Conservation (phyloP, 2,888 invertebrate species). For the Cactoblastis cactorum region DNA sequence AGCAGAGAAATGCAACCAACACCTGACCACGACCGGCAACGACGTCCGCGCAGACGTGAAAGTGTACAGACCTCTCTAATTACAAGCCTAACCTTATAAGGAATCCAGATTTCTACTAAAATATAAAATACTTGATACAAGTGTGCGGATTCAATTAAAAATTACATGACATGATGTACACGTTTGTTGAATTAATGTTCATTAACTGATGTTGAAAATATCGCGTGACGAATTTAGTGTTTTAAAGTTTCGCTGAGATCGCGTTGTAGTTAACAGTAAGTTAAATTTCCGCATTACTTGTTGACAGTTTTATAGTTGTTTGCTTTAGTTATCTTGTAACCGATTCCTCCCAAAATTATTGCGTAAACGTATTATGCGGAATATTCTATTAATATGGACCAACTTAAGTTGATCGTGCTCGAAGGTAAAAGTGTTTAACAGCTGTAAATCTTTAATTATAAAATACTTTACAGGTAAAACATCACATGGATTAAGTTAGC, state of each 20-base stretch:
- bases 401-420: background rate
- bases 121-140: slow-evolving; percentile 14
- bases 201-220: slow-evolving; percentile 10
- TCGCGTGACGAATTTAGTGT: slow-evolving; percentile 13
- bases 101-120: slow-evolving; percentile 23
- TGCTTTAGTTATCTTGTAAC: slow-evolving; percentile 5
- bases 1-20: slow-evolving; percentile 59
- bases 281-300: slow-evolving; percentile 14
- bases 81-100: slow-evolving; percentile 44
- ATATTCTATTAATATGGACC: background rate
- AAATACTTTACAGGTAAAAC: too few relatives aligned
- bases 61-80: slow-evolving; percentile 68
- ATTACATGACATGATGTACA: background rate
- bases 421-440: too few relatives aligned
- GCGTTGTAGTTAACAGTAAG: slow-evolving; percentile 9
- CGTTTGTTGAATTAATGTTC: background rate
- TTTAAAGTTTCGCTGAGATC: slow-evolving; percentile 8
- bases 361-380: too few relatives aligned
- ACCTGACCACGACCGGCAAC: slow-evolving; percentile 41
- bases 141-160: background rate
- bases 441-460: too few relatives aligned
- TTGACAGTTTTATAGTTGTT: slow-evolving; percentile 15
- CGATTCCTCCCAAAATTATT: background rate
- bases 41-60: slow-evolving; percentile 52
- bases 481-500: too few relatives aligned